Evolutionary conservation across 2,797 vertebrate genomes (phyloP).

Genomic region (Buceros bicornis): DNA sequence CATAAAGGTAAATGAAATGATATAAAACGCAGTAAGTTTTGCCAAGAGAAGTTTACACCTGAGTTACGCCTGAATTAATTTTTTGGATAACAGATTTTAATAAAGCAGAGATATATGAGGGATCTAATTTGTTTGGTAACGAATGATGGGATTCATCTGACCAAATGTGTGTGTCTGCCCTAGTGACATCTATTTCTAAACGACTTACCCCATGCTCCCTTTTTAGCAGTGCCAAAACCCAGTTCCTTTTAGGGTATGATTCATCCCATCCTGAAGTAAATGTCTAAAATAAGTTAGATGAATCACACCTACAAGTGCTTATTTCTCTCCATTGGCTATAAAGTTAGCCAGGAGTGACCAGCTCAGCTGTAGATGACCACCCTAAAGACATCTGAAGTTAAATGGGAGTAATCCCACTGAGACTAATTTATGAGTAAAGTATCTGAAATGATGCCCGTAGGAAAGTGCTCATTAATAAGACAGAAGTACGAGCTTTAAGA

Average conservation of each 20-base stretch:
- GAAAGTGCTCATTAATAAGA: slow-evolving; percentile 6
- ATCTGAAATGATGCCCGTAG: neutral
- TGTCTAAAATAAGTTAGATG: slow-evolving; percentile 7
- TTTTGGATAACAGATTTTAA: neutral
- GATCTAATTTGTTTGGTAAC: neutral
- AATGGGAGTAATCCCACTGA: neutral
- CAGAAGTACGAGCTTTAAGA: neutral
- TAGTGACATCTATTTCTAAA: neutral
- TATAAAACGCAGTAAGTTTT: neutral
- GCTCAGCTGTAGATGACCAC: slow-evolving; percentile 1
- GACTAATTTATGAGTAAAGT: slow-evolving; percentile 22
- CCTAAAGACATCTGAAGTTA: slow-evolving; percentile 19
- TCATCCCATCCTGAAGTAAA: slow-evolving; percentile 4
- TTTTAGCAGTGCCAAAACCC: neutral
- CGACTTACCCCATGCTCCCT: neutral
- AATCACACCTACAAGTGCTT: slow-evolving; percentile 5
- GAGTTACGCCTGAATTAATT: neutral
- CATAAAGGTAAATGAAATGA: neutral
- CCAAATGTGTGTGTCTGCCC: neutral
- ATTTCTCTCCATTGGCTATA: neutral
- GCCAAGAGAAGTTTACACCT: neutral
- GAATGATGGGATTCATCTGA: neutral
- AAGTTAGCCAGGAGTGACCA: neutral
- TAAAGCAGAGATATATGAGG: neutral
- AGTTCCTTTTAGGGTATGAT: slow-evolving; percentile 7